A percentile compares a stretch with the other conserved stretches of the same genome.
phyloP scores from a whole-genome alignment of 2,113 vertebrate species.

The Stegastes partitus region DNA sequence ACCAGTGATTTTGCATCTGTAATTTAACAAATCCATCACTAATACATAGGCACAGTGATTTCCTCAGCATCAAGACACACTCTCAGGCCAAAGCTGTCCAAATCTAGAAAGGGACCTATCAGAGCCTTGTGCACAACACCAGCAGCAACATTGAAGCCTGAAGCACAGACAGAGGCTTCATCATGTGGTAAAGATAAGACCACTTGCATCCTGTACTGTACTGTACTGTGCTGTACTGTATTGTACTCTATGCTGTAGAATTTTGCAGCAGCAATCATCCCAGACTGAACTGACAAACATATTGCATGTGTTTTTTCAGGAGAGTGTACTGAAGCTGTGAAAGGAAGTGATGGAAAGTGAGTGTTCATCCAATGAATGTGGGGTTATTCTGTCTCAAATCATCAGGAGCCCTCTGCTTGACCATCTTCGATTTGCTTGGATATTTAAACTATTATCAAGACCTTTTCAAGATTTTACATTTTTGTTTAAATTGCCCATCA shows the following conservation, averaged over 20 bases:
- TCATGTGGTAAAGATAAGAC: slow-evolving; percentile 32
- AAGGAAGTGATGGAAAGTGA: slow-evolving; percentile 39
- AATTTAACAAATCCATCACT: background rate
- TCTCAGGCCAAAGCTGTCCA: slow-evolving; percentile 28
- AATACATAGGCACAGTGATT: background rate
- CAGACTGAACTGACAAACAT: background rate
- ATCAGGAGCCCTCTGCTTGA: too few species aligned
- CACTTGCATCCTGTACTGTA: background rate
- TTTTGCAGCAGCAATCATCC: background rate
- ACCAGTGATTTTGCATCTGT: background rate
- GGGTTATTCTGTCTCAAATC: too few species aligned
- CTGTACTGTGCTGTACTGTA: background rate
- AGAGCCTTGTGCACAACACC: background rate
- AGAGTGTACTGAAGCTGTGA: slow-evolving; percentile 5
- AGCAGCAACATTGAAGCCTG: slow-evolving; percentile 31
- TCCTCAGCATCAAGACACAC: slow-evolving; percentile 23
- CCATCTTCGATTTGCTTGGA: too few species aligned
- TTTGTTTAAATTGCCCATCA: too few species aligned
- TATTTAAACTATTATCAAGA: too few species aligned
- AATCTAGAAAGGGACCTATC: slow-evolving; percentile 22
- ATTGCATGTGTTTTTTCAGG: slow-evolving; percentile 23
- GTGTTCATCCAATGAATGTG: background rate
- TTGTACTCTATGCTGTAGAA: background rate
- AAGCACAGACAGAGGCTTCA: slow-evolving; percentile 12
- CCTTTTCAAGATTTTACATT: too few species aligned